Evolutionary conservation across 2,797 vertebrate genomes (phyloP).

Genomic region (Anguilla anguilla): DNA sequence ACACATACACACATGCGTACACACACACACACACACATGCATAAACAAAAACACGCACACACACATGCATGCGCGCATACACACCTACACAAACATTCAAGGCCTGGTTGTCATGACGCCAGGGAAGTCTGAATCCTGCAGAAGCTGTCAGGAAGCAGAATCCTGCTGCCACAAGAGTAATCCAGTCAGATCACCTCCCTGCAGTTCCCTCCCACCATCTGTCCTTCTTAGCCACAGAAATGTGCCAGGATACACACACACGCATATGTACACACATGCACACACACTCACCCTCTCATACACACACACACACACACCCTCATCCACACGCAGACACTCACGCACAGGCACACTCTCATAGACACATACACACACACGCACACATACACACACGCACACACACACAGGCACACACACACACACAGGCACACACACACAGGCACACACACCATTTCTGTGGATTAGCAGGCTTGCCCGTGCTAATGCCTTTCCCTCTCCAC

Average conservation of each 20-base stretch:
- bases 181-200: not conserved
- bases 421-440: not conserved
- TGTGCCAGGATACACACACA: not conserved
- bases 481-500: constrained; percentile 35
- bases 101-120: not conserved
- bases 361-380: not conserved
- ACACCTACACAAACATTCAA: not conserved
- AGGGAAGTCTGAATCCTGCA: not conserved
- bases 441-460: constrained; percentile 3
- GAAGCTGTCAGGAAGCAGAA: not conserved
- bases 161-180: not conserved
- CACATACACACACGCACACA: constrained; percentile 3
- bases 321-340: not conserved
- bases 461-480: constrained; percentile 15
- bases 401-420: constrained; percentile 5
- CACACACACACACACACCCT: not conserved
- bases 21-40: constrained; percentile 4
- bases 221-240: constrained; percentile 26
- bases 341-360: not conserved
- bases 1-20: not conserved
- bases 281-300: not conserved
- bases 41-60: not conserved
- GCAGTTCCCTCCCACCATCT: constrained; percentile 44
- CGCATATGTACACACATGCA: not conserved
- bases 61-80: not conserved